phyloP scores from a whole-genome alignment of 53 echinoderm and acorn worm species.

The Holothuria scabra region DNA sequence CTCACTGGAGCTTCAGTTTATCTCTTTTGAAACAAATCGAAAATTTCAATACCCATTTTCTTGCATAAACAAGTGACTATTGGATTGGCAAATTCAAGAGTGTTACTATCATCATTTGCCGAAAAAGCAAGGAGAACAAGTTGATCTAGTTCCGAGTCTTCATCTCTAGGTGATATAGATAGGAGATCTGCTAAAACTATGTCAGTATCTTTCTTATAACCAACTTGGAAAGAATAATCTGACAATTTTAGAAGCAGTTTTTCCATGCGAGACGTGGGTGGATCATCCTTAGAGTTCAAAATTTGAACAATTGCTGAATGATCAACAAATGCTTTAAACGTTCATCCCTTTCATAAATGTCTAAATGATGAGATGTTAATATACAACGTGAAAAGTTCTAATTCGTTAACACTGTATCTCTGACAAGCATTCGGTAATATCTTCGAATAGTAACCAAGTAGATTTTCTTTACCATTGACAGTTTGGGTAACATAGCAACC shows the following conservation, averaged over 20 bases:
- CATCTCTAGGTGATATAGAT: constrained; percentile 34
- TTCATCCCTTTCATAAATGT: constrained; percentile 25
- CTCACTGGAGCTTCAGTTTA: neutral
- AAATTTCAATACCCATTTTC: constrained; percentile 1
- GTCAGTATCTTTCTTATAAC: too few species aligned
- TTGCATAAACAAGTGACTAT: neutral
- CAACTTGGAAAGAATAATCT: constrained; percentile 35
- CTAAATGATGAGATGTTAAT: constrained; percentile 44
- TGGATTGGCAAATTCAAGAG: neutral
- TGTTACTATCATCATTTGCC: too few species aligned
- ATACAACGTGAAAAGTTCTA: constrained; percentile 44
- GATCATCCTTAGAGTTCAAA: constrained; percentile 44
- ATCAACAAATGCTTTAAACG: constrained; percentile 50
- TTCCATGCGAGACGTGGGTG: constrained; percentile 33
- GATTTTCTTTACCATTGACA: constrained; percentile 17
- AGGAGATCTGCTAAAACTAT: too few species aligned
- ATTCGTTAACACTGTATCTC: too few species aligned
- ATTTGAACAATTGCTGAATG: constrained; percentile 57
- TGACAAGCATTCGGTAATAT: too few species aligned
- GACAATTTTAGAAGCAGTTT: constrained; percentile 48
- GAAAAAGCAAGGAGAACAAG: constrained; percentile 8
- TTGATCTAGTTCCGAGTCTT: neutral
- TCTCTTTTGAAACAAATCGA: neutral
- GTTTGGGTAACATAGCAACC: constrained; percentile 49
- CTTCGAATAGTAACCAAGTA: too few species aligned